These are phyloP conservation scores for Geotrupes spiniger DNA, from an alignment of 2,888 invertebrate genomes.

Conservation along the genomic window DNA sequence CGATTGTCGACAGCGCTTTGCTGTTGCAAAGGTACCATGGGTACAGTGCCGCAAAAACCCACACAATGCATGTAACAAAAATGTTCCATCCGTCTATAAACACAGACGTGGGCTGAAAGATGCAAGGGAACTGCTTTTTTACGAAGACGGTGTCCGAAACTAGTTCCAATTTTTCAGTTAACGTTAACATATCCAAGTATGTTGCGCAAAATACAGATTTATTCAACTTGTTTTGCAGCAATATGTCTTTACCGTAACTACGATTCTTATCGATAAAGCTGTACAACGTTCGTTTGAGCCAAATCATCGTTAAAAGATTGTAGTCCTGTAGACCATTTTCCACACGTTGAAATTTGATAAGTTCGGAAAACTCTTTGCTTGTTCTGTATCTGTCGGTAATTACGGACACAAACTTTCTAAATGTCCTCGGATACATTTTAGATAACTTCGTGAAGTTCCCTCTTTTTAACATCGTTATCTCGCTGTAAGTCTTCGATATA, in stretches of 20 bases:
- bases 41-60: constrained; percentile 20
- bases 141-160: constrained; percentile 31
- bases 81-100: constrained; percentile 29
- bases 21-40: constrained; percentile 26
- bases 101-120: constrained; percentile 32
- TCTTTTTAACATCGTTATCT: constrained; percentile 26
- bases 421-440: constrained; percentile 26
- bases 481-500: constrained; percentile 30
- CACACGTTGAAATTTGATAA: constrained; percentile 8
- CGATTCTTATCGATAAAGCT: constrained; percentile 13
- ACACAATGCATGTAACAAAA: constrained; percentile 14
- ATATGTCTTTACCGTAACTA: not conserved
- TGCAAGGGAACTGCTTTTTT: constrained; percentile 28
- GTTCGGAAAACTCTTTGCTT: constrained; percentile 8
- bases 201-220: constrained; percentile 22
- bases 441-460: constrained; percentile 25
- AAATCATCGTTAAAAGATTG: constrained; percentile 20
- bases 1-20: not conserved
- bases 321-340: constrained; percentile 6
- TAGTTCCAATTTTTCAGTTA: constrained; percentile 29
- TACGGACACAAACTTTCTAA: constrained; percentile 11
- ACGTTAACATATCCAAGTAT: constrained; percentile 27
- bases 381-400: constrained; percentile 20
- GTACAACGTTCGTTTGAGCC: constrained; percentile 19
- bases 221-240: constrained; percentile 6